Evolutionary conservation across 53 echinoderm and acorn worm genomes (phyloP), one percentile per base, ranked within the genome.

Genomic region (Hippasteria phrygiana): DNA sequence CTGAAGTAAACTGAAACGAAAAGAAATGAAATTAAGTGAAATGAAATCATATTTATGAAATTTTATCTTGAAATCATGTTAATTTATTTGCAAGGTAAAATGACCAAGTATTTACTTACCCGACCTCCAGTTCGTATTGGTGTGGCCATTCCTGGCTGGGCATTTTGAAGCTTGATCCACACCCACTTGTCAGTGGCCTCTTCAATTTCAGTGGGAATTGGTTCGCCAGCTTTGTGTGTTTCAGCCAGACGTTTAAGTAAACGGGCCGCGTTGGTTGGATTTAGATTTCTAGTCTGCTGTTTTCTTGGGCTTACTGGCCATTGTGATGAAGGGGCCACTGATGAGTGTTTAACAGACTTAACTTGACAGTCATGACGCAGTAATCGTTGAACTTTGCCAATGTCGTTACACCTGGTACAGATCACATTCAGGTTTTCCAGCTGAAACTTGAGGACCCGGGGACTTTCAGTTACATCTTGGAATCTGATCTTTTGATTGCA

Each of bases 151-250:
- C 62, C 80, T 37, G 59, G 26, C 27, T 79, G 55, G 2, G 77
- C 36, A 54, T 77, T 62, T 1, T 62, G 59, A 1, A 79, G 41
- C 41, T 79, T 79, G 16, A 62, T 14, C 80, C 80, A 79, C 22
- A 62, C 41, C 80, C 80, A 79, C 41, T 62, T 79, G 80, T 79
- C 80, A 1, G 80, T 62, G 26, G 80, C 80, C 35, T 79, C 59
- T 62, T 79, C 80, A 40, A 79, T 79, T 14, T 79, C 80, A 62
- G 20, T n/a, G 42, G 80, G 80, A 42, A 79, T 56, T 36, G 80
- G 80, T 22, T 38, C 41, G 6, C 62, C 80, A 12, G 43, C 42
- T 40, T 79, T 12, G 38, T 79, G 80, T 35, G 7, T 51, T 34
- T 53, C 41, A 9, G 77, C 77, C 51, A 77, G 33, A 8, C 32